These are phyloP conservation scores for Propsilocerus akamusi DNA, from an alignment of 1,140 invertebrate species.

Conservation along the genomic window DNA sequence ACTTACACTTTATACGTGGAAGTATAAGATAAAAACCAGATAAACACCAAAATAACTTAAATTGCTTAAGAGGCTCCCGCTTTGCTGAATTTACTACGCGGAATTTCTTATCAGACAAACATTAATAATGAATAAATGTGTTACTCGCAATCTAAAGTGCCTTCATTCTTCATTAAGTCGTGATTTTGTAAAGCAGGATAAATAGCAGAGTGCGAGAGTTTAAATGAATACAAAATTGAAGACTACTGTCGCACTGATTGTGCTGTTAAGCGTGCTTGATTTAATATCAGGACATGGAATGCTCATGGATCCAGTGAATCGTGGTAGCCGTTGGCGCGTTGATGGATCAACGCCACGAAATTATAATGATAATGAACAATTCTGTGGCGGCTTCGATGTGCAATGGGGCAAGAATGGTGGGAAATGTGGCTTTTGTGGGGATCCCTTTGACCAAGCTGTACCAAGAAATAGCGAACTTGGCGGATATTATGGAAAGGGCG, in stretches of 20 bases:
- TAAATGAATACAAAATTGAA: background rate
- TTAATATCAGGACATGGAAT: conserved; percentile 38
- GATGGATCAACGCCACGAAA: conserved; percentile 33
- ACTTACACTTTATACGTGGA: too few relatives aligned
- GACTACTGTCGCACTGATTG: background rate
- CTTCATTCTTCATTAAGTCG: background rate
- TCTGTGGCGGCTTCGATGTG: conserved; percentile 38
- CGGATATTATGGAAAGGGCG: conserved; percentile 34
- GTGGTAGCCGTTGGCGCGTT: conserved; percentile 43
- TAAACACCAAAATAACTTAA: too few relatives aligned
- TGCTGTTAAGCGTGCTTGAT: background rate
- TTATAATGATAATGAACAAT: conserved; percentile 43
- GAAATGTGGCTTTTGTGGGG: conserved; percentile 38
- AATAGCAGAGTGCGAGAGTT: background rate
- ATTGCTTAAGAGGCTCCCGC: too few relatives aligned
- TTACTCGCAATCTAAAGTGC: background rate
- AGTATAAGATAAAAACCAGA: too few relatives aligned
- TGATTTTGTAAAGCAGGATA: background rate
- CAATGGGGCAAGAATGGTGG: conserved; percentile 28
- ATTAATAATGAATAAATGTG: conserved; percentile 2
- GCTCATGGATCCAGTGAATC: conserved; percentile 43
- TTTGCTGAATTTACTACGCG: too few relatives aligned
- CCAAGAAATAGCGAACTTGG: conserved; percentile 43
- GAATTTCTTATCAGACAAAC: background rate
- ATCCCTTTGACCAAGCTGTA: conserved; percentile 25